Evolutionary conservation across 2,113 vertebrate genomes (phyloP).

Genomic region (Mirounga angustirostris): DNA sequence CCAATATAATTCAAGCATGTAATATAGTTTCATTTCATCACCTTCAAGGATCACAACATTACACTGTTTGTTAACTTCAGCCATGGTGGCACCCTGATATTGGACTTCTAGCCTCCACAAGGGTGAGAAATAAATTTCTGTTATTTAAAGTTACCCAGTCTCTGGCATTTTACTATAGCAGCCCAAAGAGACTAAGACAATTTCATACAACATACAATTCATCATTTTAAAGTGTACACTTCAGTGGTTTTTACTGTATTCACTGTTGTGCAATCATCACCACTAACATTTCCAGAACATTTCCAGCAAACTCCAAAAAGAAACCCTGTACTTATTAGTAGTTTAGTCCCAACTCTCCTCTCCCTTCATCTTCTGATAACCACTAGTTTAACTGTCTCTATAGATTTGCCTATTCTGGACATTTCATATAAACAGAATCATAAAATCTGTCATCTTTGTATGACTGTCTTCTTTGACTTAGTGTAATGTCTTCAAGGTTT

Average conservation of each 20-base stretch:
- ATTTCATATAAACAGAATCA: neutral
- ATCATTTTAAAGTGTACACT: neutral
- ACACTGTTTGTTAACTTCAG: neutral
- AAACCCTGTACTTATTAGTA: neutral
- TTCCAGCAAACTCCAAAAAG: neutral
- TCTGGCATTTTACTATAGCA: neutral
- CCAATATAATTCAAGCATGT: neutral
- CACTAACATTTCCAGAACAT: neutral
- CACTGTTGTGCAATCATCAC: neutral
- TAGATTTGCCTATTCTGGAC: neutral
- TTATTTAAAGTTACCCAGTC: neutral
- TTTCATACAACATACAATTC: neutral
- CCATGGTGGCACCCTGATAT: neutral
- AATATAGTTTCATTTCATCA: neutral
- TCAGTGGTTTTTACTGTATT: neutral
- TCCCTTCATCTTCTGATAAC: neutral
- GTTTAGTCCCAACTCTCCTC: neutral
- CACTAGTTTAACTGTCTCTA: conserved; percentile 17
- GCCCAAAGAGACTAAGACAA: neutral
- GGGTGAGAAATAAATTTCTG: neutral
- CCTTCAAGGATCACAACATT: neutral
- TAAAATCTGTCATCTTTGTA: neutral
- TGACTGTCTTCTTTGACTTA: neutral
- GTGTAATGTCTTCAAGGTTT: neutral
- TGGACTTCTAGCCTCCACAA: neutral